A percentile compares a stretch with the other conserved stretches of the same genome.
Conservation (phyloP, 2,797 vertebrate species). For the Corythornis leucogaster region DNA sequence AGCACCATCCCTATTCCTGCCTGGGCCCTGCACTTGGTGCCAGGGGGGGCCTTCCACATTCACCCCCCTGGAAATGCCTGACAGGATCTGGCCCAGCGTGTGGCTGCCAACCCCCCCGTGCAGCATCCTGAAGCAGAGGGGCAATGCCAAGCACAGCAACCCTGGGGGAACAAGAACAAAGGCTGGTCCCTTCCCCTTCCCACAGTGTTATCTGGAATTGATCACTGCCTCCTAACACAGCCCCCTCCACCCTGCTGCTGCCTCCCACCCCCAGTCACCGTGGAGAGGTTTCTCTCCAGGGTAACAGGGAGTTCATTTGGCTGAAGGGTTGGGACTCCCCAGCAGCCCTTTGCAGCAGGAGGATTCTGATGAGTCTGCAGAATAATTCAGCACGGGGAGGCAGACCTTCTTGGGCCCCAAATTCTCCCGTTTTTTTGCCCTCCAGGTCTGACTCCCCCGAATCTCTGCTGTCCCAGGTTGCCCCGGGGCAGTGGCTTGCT, state of each 20-base stretch:
- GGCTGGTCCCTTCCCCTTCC: background rate
- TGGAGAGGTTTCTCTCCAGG: background rate
- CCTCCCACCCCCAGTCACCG: background rate
- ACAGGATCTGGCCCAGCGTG: background rate
- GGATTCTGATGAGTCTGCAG: background rate
- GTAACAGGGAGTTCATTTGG: background rate
- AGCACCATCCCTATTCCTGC: background rate
- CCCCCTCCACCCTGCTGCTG: background rate
- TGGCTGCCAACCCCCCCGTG: background rate
- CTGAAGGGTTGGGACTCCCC: background rate
- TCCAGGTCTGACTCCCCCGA: background rate
- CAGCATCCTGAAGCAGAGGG: background rate
- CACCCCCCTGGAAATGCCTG: background rate
- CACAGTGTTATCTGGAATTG: background rate
- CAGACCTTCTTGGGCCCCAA: background rate
- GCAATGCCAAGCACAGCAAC: background rate
- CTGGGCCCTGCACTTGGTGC: fast-evolving
- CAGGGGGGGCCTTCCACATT: background rate
- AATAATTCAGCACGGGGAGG: background rate
- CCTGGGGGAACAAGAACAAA: background rate
- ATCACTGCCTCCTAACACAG: background rate
- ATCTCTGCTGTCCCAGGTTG: fast-evolving
- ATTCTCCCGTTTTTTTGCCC: background rate
- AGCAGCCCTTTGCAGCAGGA: background rate
- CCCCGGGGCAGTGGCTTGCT: fast-evolving